These are phyloP conservation scores for Patiria pectinifera DNA, from an alignment of 53 echinoderm and acorn worm genomes.

Conservation along the genomic window DNA sequence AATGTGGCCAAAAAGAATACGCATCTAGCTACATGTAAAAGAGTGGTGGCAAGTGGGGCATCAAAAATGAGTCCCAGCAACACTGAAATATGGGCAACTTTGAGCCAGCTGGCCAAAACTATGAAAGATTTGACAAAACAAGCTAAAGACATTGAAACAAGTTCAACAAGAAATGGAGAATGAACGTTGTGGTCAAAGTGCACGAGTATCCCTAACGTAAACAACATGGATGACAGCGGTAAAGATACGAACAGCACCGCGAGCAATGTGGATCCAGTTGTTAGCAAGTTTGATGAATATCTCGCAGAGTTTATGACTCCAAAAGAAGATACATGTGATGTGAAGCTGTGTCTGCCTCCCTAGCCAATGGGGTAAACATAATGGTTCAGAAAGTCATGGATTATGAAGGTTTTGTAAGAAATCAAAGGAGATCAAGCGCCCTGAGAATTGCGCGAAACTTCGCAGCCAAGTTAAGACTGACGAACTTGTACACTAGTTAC, in stretches of 20 bases:
- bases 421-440: slow-evolving; percentile 3
- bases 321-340: slow-evolving; percentile 14
- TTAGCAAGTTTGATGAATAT: slow-evolving; percentile 24
- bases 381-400: slow-evolving; percentile 14
- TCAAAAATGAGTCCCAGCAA: not conserved
- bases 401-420: not conserved
- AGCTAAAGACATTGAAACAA: not conserved
- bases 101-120: slow-evolving; percentile 5
- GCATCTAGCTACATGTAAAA: too few species aligned
- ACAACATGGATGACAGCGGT: slow-evolving; percentile 11
- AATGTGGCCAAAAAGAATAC: too few species aligned
- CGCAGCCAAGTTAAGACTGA: not conserved
- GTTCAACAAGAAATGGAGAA: not conserved
- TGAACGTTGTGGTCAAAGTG: not conserved
- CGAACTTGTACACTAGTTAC: not conserved
- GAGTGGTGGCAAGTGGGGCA: not conserved
- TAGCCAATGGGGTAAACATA: slow-evolving; percentile 32
- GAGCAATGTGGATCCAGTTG: not conserved
- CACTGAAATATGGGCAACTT: not conserved
- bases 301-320: not conserved
- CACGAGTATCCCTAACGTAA: not conserved
- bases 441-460: not conserved
- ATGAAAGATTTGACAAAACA: not conserved
- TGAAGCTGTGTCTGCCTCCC: not conserved
- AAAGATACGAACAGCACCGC: not conserved